Percentiles rank a stretch among this genome's conserved stretches.
Evolutionary conservation across 2,888 invertebrate species (phyloP).

Genomic region (Ectropis crepuscularia): DNA sequence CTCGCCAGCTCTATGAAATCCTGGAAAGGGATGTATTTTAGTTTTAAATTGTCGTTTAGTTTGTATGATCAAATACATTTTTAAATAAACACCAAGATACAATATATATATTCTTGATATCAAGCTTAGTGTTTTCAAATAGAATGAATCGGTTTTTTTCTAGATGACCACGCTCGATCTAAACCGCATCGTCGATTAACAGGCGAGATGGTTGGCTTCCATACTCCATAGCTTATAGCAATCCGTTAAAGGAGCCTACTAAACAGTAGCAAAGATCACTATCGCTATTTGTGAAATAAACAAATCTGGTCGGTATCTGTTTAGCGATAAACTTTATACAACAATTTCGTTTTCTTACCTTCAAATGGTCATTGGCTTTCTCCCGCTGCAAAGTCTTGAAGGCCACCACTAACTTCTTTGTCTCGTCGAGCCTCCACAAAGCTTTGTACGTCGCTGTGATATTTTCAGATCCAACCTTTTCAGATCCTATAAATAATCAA

Average conservation of each 20-base stretch:
- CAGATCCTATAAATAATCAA: constrained; percentile 53
- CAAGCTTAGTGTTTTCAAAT: too few species aligned
- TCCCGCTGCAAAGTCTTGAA: constrained; percentile 91
- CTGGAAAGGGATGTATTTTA: constrained; percentile 66
- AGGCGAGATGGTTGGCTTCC: too few species aligned
- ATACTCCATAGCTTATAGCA: too few species aligned
- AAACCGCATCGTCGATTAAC: too few species aligned
- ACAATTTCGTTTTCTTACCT: constrained; percentile 71
- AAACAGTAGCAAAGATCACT: too few species aligned
- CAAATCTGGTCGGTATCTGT: not conserved
- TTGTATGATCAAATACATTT: not conserved
- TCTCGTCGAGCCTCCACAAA: constrained; percentile 90
- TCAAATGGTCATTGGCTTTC: constrained; percentile 84
- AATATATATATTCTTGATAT: too few species aligned
- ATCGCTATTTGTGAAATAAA: too few species aligned
- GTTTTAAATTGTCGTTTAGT: not conserved
- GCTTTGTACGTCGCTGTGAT: constrained; percentile 89
- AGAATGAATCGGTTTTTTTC: too few species aligned
- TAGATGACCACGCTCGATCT: too few species aligned
- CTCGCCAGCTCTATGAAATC: constrained; percentile 91
- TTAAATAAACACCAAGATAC: too few species aligned
- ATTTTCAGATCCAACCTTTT: constrained; percentile 85
- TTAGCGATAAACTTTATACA: not conserved
- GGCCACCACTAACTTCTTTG: constrained; percentile 91
- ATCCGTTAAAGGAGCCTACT: too few species aligned